Evolutionary conservation across 2,113 vertebrate genomes (phyloP), one percentile per base, ranked within the genome.

Genomic region (Aegithalos caudatus): DNA sequence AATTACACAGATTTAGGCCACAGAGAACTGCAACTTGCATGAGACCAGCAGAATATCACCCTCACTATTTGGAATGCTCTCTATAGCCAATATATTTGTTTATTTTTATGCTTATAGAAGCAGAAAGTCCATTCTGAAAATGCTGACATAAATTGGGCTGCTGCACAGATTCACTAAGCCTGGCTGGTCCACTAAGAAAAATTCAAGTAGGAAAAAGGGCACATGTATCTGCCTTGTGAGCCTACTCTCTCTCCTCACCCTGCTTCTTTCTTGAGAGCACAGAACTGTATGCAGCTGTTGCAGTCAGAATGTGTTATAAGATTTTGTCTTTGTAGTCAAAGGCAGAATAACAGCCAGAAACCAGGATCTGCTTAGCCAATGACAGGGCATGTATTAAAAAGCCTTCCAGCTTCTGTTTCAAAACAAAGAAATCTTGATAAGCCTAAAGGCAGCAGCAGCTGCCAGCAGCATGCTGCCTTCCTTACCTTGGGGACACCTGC

Each of bases 401-500:
- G 44, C 71, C 71, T 94, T 88, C 56, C 88, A 92, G 79, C 44
- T 90, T 86, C 85, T 92, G 44, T 90, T 92, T 90, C 58, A 90
- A 93, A 96, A 96, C 92, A 95, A 95, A 96, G 90, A 85, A 90
- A 91, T 86, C 60, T 60, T 51, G 64, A 95, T 94, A 92, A 95
- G 85, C 64, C 72, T 53, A 51, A 90, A 92, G 80, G 28, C 51
- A 66, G 90, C 81, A 86, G 90, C 92, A 91, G 93, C 81, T 94
- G 91, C 64, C 88, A 91, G 53, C 72, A 84, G 44, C 47, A 79
- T n/a, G 31, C 87, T 57, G 78, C 72, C 48, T 64, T 71, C 76
- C 76, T 70, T 83, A 95, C 95, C 87, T 94, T 83, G 51, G 85
- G 85, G 88, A 96, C 82, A 96, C 94, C 96, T 93, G 94, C 95